Evolutionary conservation across 2,797 vertebrate genomes (phyloP).

Genomic region (Pangasius sanitwongsei): DNA sequence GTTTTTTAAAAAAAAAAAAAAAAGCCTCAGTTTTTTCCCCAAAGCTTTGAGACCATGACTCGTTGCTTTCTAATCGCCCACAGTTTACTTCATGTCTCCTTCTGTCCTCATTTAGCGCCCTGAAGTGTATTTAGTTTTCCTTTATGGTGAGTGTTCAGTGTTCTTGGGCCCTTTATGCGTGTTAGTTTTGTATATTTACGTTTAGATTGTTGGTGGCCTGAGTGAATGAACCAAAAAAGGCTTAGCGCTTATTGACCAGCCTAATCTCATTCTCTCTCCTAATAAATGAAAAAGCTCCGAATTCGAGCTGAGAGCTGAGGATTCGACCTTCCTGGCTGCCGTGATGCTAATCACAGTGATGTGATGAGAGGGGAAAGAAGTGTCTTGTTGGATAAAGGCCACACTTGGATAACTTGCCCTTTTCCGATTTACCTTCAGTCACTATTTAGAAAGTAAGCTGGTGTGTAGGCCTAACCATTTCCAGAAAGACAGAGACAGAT

Average conservation of each 20-base stretch:
- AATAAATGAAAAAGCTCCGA: slow-evolving; percentile 14
- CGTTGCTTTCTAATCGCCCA: slow-evolving; percentile 7
- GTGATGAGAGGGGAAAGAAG: slow-evolving; percentile 42
- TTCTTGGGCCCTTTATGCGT: neutral
- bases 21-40: slow-evolving; percentile 6
- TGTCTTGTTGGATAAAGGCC: slow-evolving; percentile 13
- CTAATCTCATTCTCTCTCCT: slow-evolving; percentile 11
- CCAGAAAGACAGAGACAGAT: neutral
- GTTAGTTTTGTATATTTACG: neutral
- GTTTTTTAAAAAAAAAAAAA: neutral
- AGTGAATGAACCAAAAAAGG: neutral
- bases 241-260: neutral
- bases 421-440: slow-evolving; percentile 35
- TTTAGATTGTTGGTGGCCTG: neutral
- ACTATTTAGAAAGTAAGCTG: neutral
- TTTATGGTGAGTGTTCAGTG: neutral
- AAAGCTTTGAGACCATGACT: neutral
- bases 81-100: slow-evolving; percentile 22
- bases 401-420: slow-evolving; percentile 13
- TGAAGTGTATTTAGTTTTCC: neutral
- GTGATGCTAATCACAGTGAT: slow-evolving; percentile 46
- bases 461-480: neutral
- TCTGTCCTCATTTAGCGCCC: neutral
- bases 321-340: slow-evolving; percentile 28
- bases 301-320: slow-evolving; percentile 34